Evolutionary conservation across 2,888 invertebrate species (phyloP), one percentile per base, ranked within the genome.

Genomic region (Caenorhabditis doughertyi): DNA sequence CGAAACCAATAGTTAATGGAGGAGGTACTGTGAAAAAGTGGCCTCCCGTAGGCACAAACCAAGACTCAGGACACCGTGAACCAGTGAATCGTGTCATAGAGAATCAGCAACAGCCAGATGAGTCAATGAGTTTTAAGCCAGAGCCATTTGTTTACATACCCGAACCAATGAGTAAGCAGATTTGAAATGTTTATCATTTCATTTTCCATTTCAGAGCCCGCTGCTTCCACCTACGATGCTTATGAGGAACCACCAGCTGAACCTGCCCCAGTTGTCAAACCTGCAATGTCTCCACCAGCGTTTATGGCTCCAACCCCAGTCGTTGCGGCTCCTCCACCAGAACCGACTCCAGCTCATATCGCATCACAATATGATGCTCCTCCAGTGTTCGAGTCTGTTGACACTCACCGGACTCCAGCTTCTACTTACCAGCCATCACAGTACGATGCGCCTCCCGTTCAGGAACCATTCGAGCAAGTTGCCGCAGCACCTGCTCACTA

Each of bases 41-140:
- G 81, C 81, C 83, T 5, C 79, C 83, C 4, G 83, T 83, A 23
- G 56, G 55, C 9, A 67, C 79, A 16, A 83, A 73, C 21, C 53
- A 77, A 55, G 49, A 67, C 25, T 32, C 49, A 7, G 58, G 32
- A 39, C 53, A 55, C 16, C 32, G 62, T 35, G 62, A 44, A 9
- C 70, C 74, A 3, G 74, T 70, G 21, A 81, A 81, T 56, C 70
- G 70, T 13, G 9, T 68, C 7, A 29, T 9, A 44, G 56, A 68
- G 25, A 23, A 16, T 21, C 16, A 55, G 2, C n/a, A 25, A 3
- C 72, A 56, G 16, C 49, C 67, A 3, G 71, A 74, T 13, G 73
- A 81, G 44, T 71, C 74, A 16, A 39, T 53, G 56, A 53, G 44
- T 5, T 74, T 56, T 23, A 60, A 76, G 13, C 76, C 76, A 21